These are phyloP conservation scores for Salvator merianae DNA, from an alignment of 2,113 vertebrate genomes.

Conservation along the genomic window DNA sequence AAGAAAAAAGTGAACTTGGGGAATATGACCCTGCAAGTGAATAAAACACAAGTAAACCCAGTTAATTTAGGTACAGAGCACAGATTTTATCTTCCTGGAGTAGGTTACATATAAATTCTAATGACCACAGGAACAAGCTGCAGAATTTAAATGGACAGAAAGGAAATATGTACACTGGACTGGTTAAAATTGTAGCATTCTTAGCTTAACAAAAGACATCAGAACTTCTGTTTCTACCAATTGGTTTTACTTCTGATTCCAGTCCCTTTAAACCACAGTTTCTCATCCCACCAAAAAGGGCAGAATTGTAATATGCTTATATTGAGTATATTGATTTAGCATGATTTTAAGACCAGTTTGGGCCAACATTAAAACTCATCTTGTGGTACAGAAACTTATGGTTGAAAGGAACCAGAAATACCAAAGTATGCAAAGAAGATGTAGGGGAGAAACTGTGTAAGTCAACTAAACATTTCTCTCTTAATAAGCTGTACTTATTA, in stretches of 20 bases:
- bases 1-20: neutral
- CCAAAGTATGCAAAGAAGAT: neutral
- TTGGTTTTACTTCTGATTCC: neutral
- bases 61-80: neutral
- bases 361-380: neutral
- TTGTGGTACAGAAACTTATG: neutral
- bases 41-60: neutral
- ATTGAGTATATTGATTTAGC: no score
- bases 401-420: neutral
- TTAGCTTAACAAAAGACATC: neutral
- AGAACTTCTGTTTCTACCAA: no score
- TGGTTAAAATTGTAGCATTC: neutral
- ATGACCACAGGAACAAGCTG: neutral
- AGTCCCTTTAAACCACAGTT: no score
- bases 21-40: neutral
- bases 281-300: no score
- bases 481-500: neutral
- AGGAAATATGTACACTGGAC: neutral
- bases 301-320: no score
- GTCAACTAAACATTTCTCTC: neutral
- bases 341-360: no score
- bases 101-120: neutral
- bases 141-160: neutral
- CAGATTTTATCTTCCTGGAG: neutral
- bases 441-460: neutral